Conservation (phyloP, 1,140 invertebrate species). For the Drosophila varians region DNA sequence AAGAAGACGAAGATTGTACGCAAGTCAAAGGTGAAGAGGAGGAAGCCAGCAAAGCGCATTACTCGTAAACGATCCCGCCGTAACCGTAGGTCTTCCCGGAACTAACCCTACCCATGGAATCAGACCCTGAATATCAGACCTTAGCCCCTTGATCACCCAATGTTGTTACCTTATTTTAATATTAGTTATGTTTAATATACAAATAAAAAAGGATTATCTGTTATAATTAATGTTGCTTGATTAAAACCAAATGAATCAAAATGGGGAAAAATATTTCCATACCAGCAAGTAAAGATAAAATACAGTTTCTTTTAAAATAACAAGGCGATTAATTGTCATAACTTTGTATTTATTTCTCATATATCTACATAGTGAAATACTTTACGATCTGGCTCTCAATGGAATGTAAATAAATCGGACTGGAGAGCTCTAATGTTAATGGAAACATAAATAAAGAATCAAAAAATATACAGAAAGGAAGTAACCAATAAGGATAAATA, state of each 20-base stretch:
- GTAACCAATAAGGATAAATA: neutral
- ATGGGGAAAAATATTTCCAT: too few species aligned
- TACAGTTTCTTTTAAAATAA: neutral
- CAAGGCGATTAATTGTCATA: slow-evolving; percentile 22
- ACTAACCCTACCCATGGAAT: neutral
- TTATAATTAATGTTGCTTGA: too few species aligned
- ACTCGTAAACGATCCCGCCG: too few species aligned
- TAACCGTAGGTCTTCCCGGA: neutral
- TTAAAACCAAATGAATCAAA: too few species aligned
- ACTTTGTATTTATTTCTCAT: slow-evolving; percentile 53
- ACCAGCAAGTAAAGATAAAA: too few species aligned
- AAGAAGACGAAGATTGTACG: too few species aligned
- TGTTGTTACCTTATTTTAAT: neutral
- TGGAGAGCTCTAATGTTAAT: slow-evolving; percentile 34
- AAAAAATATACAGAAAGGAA: neutral
- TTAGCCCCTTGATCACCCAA: neutral
- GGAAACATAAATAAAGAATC: slow-evolving; percentile 8
- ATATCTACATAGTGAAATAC: slow-evolving; percentile 54
- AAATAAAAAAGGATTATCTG: too few species aligned
- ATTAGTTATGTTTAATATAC: neutral
- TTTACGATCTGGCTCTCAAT: slow-evolving; percentile 50
- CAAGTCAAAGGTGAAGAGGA: too few species aligned
- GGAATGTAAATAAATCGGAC: slow-evolving; percentile 41
- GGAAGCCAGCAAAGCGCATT: too few species aligned
- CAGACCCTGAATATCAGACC: neutral